phyloP scores from a whole-genome alignment of 2,888 invertebrate genomes.

The Epistrophe grossulariae region DNA sequence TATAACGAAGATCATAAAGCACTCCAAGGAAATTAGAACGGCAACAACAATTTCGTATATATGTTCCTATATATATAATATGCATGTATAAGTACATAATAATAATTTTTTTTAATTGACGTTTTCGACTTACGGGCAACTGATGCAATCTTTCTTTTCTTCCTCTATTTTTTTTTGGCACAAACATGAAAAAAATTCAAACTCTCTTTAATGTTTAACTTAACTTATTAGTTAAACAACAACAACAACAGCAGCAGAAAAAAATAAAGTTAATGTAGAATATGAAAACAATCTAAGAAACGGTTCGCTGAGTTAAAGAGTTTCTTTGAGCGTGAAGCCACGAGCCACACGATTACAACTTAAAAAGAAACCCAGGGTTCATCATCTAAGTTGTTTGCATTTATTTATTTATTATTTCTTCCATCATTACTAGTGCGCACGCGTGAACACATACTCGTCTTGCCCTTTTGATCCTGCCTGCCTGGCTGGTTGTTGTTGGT shows the following conservation, averaged over 20 bases:
- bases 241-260: not conserved
- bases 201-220: not conserved
- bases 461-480: not conserved
- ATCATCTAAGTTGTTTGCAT: constrained; percentile 56
- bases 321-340: constrained; percentile 82
- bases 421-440: constrained; percentile 34
- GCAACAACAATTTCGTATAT: not conserved
- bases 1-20: not conserved
- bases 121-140: not conserved
- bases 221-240: constrained; percentile 8
- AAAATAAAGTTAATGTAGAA: not conserved
- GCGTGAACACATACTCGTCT: constrained; percentile 13
- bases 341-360: constrained; percentile 80
- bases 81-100: not conserved
- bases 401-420: constrained; percentile 45
- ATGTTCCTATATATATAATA: not conserved
- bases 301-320: constrained; percentile 80
- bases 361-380: constrained; percentile 51
- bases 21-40: not conserved
- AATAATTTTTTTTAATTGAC: not conserved
- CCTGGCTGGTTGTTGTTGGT: not conserved
- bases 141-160: constrained; percentile 5
- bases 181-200: constrained; percentile 1
- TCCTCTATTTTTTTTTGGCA: not conserved
- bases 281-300: constrained; percentile 45